Evolutionary conservation across 2,888 invertebrate species (phyloP).

Genomic region (Aricia artaxerxes): DNA sequence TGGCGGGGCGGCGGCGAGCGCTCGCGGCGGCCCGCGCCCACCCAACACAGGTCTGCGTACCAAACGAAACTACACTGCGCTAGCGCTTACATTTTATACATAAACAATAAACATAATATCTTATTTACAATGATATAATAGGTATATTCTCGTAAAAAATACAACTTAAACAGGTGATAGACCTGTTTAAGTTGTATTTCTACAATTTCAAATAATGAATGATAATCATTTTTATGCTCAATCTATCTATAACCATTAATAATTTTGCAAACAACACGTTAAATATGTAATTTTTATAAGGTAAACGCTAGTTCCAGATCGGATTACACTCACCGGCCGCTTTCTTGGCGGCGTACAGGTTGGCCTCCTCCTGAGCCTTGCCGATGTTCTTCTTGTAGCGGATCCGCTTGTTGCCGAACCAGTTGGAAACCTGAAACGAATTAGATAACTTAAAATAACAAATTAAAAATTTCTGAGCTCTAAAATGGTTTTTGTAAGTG

Average conservation of each 20-base stretch:
- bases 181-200: no score
- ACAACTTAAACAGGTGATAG: no score
- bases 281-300: no score
- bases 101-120: slow-evolving; percentile 1
- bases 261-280: no score
- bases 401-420: slow-evolving; percentile 99
- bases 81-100: background rate
- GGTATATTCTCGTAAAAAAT: background rate
- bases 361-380: slow-evolving; percentile 99
- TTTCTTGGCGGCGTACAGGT: slow-evolving; percentile 98
- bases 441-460: background rate
- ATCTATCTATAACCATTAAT: no score
- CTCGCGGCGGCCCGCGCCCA: slow-evolving; percentile 69
- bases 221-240: no score
- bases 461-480: background rate
- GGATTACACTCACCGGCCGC: slow-evolving; percentile 85
- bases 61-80: slow-evolving; percentile 55
- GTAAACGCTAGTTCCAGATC: slow-evolving; percentile 4
- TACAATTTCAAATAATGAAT: no score
- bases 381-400: slow-evolving; percentile 99
- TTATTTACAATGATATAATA: background rate
- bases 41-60: slow-evolving; percentile 75
- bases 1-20: slow-evolving; percentile 67
- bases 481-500: background rate
- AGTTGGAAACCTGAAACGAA: slow-evolving; percentile 93